Percentiles rank a stretch among this genome's conserved stretches.
Evolutionary conservation across 1,140 invertebrate genomes (phyloP).

Genomic region (Heliothis subflexa): DNA sequence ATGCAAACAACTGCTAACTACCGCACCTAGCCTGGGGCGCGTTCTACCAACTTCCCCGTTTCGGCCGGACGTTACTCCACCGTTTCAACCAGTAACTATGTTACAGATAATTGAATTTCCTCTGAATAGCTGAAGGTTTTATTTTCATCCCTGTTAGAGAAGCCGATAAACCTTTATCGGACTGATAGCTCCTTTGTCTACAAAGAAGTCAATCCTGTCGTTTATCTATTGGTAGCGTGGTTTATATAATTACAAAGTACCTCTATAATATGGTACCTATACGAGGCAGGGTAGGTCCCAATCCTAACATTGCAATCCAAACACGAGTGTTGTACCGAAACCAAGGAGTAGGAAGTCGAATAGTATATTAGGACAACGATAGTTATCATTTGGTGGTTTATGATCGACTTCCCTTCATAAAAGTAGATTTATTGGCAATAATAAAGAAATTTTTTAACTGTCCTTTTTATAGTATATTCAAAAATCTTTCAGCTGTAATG

Average conservation of each 20-base stretch:
- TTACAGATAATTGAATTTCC: constrained; percentile 54
- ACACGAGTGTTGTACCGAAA: no score
- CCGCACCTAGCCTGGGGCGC: constrained; percentile 16
- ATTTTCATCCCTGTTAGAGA: constrained; percentile 25
- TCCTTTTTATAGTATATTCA: no score
- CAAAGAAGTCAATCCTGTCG: neutral
- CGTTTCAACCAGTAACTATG: constrained; percentile 45
- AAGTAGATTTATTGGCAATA: no score
- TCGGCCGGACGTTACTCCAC: constrained; percentile 45
- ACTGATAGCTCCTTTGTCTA: constrained; percentile 1
- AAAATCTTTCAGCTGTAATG: neutral
- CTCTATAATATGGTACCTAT: no score
- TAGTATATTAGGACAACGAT: no score
- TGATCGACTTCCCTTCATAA: no score
- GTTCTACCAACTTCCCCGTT: constrained; percentile 42
- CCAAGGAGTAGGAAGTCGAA: no score
- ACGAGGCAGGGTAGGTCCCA: no score
- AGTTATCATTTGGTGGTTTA: no score
- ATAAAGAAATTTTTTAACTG: no score
- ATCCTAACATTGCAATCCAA: no score
- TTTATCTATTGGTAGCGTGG: neutral
- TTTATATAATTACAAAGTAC: no score
- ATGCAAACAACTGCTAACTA: constrained; percentile 58
- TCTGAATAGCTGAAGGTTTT: constrained; percentile 32
- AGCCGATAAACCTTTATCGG: constrained; percentile 29